These are phyloP conservation scores for Drosophila setifemur DNA, from an alignment of 1,140 invertebrate species.

Conservation along the genomic window DNA sequence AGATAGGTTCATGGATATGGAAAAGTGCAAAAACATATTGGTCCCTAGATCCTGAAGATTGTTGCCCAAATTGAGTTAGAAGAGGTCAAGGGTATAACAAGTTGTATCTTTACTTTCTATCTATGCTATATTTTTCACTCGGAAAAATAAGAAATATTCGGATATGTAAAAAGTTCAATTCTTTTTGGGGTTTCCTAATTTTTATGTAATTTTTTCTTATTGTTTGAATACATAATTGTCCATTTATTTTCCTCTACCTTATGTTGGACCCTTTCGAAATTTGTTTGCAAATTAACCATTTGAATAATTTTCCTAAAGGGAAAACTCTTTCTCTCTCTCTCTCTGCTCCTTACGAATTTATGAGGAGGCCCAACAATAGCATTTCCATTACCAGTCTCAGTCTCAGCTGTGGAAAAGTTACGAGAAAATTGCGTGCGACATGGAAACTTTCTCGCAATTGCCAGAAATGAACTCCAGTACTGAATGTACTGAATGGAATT, in stretches of 20 bases:
- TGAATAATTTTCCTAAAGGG: conserved; percentile 49
- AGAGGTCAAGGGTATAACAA: background rate
- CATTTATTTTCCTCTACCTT: too few species aligned
- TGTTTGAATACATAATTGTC: too few species aligned
- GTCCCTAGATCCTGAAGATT: conserved; percentile 13
- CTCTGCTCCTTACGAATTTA: conserved; percentile 37
- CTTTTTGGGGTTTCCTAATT: too few species aligned
- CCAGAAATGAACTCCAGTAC: conserved; percentile 46
- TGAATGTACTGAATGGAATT: background rate
- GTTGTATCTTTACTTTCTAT: conserved; percentile 12
- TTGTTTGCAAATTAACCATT: conserved; percentile 72
- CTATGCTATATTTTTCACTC: conserved; percentile 2
- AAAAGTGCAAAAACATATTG: conserved; percentile 21
- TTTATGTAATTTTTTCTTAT: too few species aligned
- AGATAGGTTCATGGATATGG: background rate
- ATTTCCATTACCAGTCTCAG: conserved; percentile 12
- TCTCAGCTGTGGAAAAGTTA: conserved; percentile 70
- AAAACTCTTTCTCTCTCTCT: background rate
- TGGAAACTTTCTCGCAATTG: conserved; percentile 41
- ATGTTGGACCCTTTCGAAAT: conserved; percentile 32
- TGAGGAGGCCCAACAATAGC: conserved; percentile 29
- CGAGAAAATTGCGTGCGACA: conserved; percentile 69
- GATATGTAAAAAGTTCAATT: too few species aligned
- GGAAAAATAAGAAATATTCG: too few species aligned
- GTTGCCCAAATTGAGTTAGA: background rate